These are phyloP conservation scores for Oreohelix idahoensis DNA, from an alignment of 1,140 invertebrate genomes.

Conservation along the genomic window DNA sequence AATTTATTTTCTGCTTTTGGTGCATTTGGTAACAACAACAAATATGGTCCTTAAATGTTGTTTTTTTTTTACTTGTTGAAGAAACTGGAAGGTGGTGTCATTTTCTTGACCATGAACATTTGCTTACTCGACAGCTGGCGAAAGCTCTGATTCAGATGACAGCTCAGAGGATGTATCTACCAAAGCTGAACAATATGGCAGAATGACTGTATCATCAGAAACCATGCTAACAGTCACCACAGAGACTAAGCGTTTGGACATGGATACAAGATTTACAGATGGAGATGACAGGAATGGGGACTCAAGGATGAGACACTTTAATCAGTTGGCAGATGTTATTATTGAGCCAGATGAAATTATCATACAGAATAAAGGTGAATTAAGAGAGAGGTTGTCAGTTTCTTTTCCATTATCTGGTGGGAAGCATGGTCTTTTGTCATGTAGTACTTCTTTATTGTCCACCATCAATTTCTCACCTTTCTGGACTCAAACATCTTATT, in stretches of 20 bases:
- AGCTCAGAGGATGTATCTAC: neutral
- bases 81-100: neutral
- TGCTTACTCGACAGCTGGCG: neutral
- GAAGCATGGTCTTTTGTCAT: no score
- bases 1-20: no score
- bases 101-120: neutral
- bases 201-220: slow-evolving; percentile 23
- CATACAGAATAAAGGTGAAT: no score
- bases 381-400: no score
- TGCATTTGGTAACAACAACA: no score
- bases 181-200: neutral
- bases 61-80: neutral
- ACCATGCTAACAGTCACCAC: slow-evolving; percentile 28
- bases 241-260: slow-evolving; percentile 11
- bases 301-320: neutral
- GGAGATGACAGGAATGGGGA: neutral
- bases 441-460: no score
- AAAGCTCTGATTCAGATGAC: neutral
- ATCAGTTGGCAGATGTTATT: no score
- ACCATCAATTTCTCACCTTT: no score
- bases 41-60: no score
- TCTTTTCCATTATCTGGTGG: no score
- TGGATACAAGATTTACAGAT: neutral
- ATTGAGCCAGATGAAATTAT: no score
- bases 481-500: no score